Evolutionary conservation across 2,113 vertebrate genomes (phyloP).

Genomic region (Piprites chloris): DNA sequence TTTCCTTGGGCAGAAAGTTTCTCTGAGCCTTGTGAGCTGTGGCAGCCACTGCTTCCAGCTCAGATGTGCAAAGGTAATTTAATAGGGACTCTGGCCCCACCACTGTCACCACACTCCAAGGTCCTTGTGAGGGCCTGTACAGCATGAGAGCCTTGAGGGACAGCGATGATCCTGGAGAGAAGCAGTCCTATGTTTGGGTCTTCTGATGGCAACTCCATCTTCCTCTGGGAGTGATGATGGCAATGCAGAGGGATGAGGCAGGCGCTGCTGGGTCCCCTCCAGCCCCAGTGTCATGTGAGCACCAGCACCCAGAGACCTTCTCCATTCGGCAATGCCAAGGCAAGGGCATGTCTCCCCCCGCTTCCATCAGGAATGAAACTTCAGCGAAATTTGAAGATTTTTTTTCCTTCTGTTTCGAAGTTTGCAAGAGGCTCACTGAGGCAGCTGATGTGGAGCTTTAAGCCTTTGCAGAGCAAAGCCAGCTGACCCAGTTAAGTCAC

Average conservation of each 20-base stretch:
- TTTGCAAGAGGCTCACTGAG: not conserved
- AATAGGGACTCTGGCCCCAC: not conserved
- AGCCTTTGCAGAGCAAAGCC: conserved; percentile 14
- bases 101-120: rapidly evolving
- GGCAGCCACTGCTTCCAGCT: not conserved
- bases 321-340: rapidly evolving
- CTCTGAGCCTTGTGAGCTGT: rapidly evolving
- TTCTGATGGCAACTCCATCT: rapidly evolving
- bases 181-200: not conserved
- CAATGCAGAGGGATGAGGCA: not conserved
- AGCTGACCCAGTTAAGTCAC: conserved; percentile 63
- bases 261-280: not conserved
- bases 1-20: not conserved
- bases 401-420: not conserved
- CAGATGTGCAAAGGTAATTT: rapidly evolving
- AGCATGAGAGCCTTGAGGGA: not conserved
- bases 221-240: rapidly evolving
- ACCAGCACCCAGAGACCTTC: not conserved
- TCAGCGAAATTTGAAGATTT: not conserved
- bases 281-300: rapidly evolving
- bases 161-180: rapidly evolving
- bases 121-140: not conserved
- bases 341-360: rapidly evolving
- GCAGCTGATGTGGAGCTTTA: not conserved
- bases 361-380: not conserved